Conservation (phyloP, 2,888 invertebrate genomes). For the Chalcosyrphus nemorum region DNA sequence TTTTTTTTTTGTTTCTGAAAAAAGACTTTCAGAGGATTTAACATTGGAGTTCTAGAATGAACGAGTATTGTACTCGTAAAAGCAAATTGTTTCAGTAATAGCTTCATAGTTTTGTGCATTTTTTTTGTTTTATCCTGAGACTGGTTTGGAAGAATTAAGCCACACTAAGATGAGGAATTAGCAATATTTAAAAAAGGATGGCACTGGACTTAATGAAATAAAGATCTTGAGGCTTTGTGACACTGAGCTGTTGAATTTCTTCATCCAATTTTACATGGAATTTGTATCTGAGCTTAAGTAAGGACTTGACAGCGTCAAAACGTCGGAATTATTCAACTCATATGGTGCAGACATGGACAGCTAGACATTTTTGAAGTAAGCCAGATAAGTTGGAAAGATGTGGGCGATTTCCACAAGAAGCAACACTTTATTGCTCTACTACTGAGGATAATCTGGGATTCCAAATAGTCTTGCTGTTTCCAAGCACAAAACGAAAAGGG, state of each 20-base stretch:
- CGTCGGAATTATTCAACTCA: no score
- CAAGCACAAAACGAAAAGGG: no score
- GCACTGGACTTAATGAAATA: neutral
- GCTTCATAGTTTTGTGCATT: slow-evolving; percentile 22
- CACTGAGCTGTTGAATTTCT: neutral
- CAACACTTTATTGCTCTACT: no score
- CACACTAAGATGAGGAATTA: neutral
- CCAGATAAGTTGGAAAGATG: no score
- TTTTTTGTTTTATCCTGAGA: neutral
- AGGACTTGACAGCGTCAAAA: no score
- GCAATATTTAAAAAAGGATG: slow-evolving; percentile 15
- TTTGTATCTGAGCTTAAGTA: no score
- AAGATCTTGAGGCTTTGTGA: neutral
- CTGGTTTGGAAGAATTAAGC: slow-evolving; percentile 1
- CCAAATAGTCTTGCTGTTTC: no score
- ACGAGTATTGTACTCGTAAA: slow-evolving; percentile 6
- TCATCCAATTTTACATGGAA: neutral
- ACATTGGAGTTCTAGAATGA: slow-evolving; percentile 8
- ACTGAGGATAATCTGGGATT: no score
- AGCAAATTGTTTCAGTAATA: slow-evolving; percentile 37
- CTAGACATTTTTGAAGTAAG: no score
- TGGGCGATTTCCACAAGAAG: no score
- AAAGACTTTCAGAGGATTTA: slow-evolving; percentile 44
- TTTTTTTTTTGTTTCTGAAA: slow-evolving; percentile 5
- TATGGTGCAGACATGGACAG: no score